A percentile compares a stretch with the other conserved stretches of the same genome.
These are phyloP conservation scores for Pteromalus puparum DNA, from an alignment of 1,140 invertebrate species.

Conservation along the genomic window DNA sequence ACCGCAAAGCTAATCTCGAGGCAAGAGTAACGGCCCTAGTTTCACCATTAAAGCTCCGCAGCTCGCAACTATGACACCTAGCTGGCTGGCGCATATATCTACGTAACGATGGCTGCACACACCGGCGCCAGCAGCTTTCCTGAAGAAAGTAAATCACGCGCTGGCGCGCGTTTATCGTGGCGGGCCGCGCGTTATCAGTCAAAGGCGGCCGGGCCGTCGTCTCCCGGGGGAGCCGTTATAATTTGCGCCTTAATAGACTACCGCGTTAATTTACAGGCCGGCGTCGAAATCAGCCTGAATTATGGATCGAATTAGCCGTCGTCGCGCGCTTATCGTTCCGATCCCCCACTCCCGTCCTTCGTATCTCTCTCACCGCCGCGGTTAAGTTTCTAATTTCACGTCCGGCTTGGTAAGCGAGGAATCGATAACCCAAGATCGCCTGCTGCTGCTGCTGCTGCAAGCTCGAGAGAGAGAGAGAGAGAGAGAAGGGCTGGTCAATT, in stretches of 20 bases:
- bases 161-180: neutral
- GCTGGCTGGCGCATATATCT: neutral
- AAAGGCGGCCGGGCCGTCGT: neutral
- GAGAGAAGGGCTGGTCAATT: conserved; percentile 32
- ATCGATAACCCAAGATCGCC: neutral
- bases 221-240: conserved; percentile 55
- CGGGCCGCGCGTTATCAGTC: conserved; percentile 11
- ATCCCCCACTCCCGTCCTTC: neutral
- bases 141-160: conserved; percentile 29
- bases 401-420: conserved; percentile 9
- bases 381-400: conserved; percentile 49
- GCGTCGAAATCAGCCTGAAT: conserved; percentile 63
- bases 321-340: neutral
- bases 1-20: neutral
- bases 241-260: conserved; percentile 61
- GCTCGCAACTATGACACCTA: conserved; percentile 2
- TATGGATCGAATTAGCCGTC: conserved; percentile 61
- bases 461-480: neutral
- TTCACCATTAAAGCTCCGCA: conserved; percentile 5
- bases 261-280: conserved; percentile 59
- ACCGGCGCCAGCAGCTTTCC: neutral
- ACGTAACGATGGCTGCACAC: neutral
- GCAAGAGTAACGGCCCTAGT: conserved; percentile 2
- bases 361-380: neutral
- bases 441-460: neutral